Evolutionary conservation across 2,113 vertebrate species (phyloP), one percentile per base, ranked within the genome.

Genomic region (Panthera uncia): DNA sequence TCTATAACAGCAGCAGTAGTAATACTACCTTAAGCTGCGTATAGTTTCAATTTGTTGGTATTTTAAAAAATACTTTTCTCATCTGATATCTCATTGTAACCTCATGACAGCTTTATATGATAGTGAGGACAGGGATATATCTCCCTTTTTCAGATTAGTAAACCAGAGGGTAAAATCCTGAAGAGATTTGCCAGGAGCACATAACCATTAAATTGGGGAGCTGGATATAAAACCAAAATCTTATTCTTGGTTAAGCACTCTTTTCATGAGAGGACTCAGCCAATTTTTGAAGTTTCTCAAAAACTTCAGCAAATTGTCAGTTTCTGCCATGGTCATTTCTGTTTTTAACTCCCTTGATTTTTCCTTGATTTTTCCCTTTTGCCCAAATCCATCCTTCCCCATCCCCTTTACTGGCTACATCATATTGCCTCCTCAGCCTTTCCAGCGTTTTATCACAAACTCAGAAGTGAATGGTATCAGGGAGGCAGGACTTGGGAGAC

Each of bases 101-200:
- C 25, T 96, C 31, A 68, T 68, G 61, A 45, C 50, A 78, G 31
- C 18, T 89, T 83, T 95, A 5, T 55, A 74, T 87, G 61, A 45
- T 78, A 57, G 7, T 88, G 2, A 74, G n/a, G 41, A 33, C 84
- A 78, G 33, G n/a, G 4, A 57, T 89, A 89, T 89, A 50, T 88
- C 33, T 76, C 50, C 61, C 55, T 68, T 94, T 97, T 94, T 68
- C 66, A 97, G 61, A 88, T 80, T 61, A 68, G 23, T 91, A 82
- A 93, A 86, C 33, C 19, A 33, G 55, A 18, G 33, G 68, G 29
- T 52, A 90, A 41, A 83, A 90, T 95, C 33, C 33, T 87, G 33
- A 86, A 90, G 68, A 87, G 45, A 86, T 85, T 93, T 97, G 15
- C 38, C 48, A 23, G 33, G 66, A 87, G n/a, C 13, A 86, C 21